Percentiles rank a stretch among this genome's conserved stretches.
Conservation (phyloP, 2,888 invertebrate genomes). For the Eretmocerus hayati region DNA sequence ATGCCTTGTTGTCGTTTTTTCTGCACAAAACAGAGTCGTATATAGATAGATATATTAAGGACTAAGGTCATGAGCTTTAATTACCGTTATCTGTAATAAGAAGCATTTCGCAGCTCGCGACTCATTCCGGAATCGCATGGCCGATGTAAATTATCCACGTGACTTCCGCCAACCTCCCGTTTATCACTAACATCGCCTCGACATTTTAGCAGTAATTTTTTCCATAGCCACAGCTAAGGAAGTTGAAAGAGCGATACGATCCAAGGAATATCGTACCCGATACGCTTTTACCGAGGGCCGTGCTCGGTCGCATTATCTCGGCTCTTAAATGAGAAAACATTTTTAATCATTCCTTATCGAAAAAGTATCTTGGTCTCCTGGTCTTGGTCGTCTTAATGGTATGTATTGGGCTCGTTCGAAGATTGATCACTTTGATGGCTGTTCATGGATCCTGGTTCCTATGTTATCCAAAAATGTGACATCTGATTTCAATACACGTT, state of each 20-base stretch:
- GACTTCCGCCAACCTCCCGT: conserved; percentile 34
- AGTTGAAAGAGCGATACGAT: conserved; percentile 19
- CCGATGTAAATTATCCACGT: conserved; percentile 43
- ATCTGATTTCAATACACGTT: no score
- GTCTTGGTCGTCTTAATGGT: no score
- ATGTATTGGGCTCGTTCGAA: no score
- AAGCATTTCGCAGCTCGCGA: conserved; percentile 40
- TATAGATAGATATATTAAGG: no score
- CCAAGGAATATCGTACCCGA: conserved; percentile 1
- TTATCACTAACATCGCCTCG: conserved; percentile 46
- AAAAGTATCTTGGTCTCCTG: conserved; percentile 42
- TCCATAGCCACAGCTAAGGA: conserved; percentile 26
- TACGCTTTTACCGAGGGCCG: not conserved
- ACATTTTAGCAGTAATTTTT: conserved; percentile 46
- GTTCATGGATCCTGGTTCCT: no score
- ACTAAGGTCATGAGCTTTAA: conserved; percentile 41
- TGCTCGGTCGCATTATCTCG: conserved; percentile 40
- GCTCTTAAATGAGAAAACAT: conserved; percentile 45
- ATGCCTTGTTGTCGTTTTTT: no score
- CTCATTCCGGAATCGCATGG: conserved; percentile 43
- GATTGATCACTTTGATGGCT: no score
- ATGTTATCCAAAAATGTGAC: no score
- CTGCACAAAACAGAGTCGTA: no score
- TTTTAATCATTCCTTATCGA: conserved; percentile 50
- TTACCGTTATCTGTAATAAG: conserved; percentile 44